A percentile compares a stretch with the other conserved stretches of the same genome.
Evolutionary conservation across 2,113 vertebrate genomes (phyloP).

Genomic region (Panthera tigris): DNA sequence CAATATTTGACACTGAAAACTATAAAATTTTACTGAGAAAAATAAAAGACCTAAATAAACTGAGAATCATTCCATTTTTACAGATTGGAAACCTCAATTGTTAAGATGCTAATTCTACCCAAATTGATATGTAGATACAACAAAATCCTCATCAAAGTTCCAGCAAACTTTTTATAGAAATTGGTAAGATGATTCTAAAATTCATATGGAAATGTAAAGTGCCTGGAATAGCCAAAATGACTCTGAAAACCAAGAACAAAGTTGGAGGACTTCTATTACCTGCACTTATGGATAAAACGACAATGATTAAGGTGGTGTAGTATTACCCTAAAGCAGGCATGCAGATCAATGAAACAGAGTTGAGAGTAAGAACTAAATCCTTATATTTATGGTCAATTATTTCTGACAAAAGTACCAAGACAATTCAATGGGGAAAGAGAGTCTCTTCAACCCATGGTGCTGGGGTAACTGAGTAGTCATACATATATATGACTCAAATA

Average conservation of each 20-base stretch:
- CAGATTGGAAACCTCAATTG: not conserved
- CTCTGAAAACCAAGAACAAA: not conserved
- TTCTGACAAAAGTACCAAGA: not conserved
- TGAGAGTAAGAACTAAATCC: not conserved
- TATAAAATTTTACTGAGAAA: not conserved
- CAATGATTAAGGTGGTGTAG: not conserved
- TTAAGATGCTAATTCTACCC: not conserved
- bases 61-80: not conserved
- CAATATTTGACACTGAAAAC: constrained; percentile 4
- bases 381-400: not conserved
- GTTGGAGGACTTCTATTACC: not conserved
- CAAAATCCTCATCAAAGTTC: not conserved
- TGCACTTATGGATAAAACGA: not conserved
- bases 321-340: not conserved
- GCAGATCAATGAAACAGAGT: not conserved
- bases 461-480: not conserved
- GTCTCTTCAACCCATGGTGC: not conserved
- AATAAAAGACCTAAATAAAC: constrained; percentile 19
- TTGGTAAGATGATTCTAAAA: not conserved
- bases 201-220: not conserved
- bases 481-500: not conserved
- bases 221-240: not conserved
- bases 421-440: not conserved
- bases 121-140: not conserved
- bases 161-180: not conserved